A percentile compares a stretch with the other conserved stretches of the same genome.
Conservation (phyloP, 2,113 vertebrate species). For the Bufo gargarizans region DNA sequence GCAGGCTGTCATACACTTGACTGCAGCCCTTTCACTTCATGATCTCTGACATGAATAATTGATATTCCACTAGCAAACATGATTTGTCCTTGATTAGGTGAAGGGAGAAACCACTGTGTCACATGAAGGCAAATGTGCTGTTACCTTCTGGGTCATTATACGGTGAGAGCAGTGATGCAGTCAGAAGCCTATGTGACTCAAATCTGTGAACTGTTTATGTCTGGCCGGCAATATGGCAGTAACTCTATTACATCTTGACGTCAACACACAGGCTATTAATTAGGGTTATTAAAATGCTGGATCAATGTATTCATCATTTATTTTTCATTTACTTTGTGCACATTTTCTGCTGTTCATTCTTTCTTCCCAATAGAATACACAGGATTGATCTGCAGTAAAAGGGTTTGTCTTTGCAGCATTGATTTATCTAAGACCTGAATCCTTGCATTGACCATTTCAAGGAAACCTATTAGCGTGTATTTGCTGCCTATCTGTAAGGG, state of each 20-base stretch:
- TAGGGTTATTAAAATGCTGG: neutral
- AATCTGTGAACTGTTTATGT: neutral
- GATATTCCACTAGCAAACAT: slow-evolving; percentile 11
- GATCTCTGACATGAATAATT: slow-evolving; percentile 7
- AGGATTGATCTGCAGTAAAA: neutral
- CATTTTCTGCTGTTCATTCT: neutral
- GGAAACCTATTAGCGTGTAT: neutral
- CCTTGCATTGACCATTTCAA: neutral
- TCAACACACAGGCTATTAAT: neutral
- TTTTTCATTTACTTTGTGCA: neutral
- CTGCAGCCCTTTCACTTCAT: slow-evolving; percentile 10
- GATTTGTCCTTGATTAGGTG: slow-evolving; percentile 25
- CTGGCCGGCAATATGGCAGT: neutral
- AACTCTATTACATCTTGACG: neutral
- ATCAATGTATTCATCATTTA: neutral
- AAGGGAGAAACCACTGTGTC: neutral
- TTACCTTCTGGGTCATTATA: slow-evolving; percentile 17
- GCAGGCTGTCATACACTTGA: neutral
- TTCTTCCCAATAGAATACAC: neutral
- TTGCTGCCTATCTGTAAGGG: neutral
- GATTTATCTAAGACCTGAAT: too few species aligned
- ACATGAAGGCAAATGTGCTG: slow-evolving; percentile 1
- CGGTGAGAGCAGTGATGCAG: neutral
- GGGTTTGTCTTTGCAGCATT: too few species aligned
- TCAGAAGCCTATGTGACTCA: neutral